Base-by-base conservation (phyloP, 2,113 vertebrate species). In the Trichomycterus rosablanca region DNA sequence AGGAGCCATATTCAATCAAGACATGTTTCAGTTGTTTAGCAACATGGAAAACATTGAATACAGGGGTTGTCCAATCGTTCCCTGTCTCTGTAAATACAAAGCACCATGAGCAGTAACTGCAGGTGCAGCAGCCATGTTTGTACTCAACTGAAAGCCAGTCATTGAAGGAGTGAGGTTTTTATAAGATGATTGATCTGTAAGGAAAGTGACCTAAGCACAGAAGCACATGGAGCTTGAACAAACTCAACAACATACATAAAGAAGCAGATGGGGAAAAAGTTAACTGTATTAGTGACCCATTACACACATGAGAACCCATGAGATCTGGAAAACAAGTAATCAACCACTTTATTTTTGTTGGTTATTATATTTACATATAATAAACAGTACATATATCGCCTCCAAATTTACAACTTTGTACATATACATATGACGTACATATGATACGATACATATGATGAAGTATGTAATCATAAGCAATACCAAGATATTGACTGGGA, bases 201-300 rank as follows among this genome's bases (percentile, higher is more conserved):
- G 52, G 60, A 40, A 62, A 67, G 63, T 55, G 61, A 75, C 69
- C 63, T 70, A 62, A 64, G 66, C 59, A 79, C 59, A 74, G 68
- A 83, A 77, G 74, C 74, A 82, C 73, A 80, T 79, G 77, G 70
- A 74, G 74, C 76, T 61, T 75, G 74, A 68, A 70, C 59, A 56
- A 70, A 65, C 71, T 67, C 60, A 64, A 70, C 67, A 63, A 70
- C 67, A 58, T 77, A 84, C 78, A 77, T 55, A 83, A 84, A 84
- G 74, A 84, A 85, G 81, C 81, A 81, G 79, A 86, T 84, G n/a
- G 81, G 62, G 68, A 75, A 72, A 64, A 63, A 60, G 39, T 62
- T 52, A 55, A 24, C 50, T n/a, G 34, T 23, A 11, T 69, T 48
- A 46, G 40, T 46, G 51, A 55, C 28, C 61, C 51, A 19, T 56